Base-by-base conservation (phyloP, 2,797 vertebrate species). In the Artibeus lituratus region DNA sequence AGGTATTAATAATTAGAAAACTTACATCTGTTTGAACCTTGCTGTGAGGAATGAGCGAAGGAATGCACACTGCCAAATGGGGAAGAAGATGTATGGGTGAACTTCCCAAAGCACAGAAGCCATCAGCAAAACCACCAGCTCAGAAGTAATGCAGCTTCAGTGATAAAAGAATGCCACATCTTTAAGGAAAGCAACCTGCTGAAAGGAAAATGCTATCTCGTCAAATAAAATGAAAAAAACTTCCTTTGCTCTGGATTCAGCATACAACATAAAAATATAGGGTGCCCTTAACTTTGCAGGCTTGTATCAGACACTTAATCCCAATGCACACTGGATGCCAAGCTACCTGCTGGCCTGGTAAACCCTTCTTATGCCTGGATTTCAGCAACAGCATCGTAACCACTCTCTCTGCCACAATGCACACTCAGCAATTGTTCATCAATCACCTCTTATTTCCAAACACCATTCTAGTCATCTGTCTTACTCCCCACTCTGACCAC, bases 81-180 rank as follows among this genome's bases (percentile, higher is more conserved):
- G 53, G 18, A 65, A 95, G 96, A 84, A 96, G 95, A 95, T 85
- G 29, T 92, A 96, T 93, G 59, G 91, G 91, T 14, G 77, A 94
- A 62, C 16, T 59, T 94, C 98, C 85, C 82, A 96, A 96, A 96
- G 90, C 80, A 95, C 3, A 96, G 93, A 88, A 96, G 44, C 35
- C 78, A 95, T 90, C 94, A 97, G 95, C 67, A 97, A 97, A 97
- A 97, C 74, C 94, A 93, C 62, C 91, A 96, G 69, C 44, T 94
- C 35, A 96, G 84, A 97, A 94, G 10, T 81, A 95, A 95, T 70
- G 3, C 19, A 96, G 93, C 93, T 59, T 91, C 57, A 57, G 69
- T 55, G n/a, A 15, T 78, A 92, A 94, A 96, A 51, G 2, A 85
- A 32, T 78, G 51, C 10, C 92, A 87, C 94, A 92, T 94, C 82